Conservation (phyloP, 2,888 invertebrate species). For the Chirona hameri region DNA sequence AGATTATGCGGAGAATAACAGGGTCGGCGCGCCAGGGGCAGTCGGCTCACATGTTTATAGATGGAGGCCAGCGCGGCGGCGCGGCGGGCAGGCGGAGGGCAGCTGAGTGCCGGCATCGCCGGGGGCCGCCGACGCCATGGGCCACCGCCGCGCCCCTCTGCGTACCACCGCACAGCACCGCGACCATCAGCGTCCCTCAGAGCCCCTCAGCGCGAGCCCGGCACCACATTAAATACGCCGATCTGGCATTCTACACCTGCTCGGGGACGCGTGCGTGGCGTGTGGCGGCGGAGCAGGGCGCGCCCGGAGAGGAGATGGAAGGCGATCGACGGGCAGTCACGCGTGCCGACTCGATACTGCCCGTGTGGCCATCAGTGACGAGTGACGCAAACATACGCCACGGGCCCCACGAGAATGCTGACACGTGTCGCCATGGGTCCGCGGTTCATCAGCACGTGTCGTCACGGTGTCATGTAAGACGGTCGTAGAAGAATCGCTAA, state of each 20-base stretch:
- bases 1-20: conserved; percentile 25
- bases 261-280: no score
- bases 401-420: no score
- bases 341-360: not conserved
- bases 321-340: not conserved
- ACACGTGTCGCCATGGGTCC: no score
- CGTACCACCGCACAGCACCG: no score
- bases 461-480: no score
- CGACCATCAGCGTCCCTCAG: no score
- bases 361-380: not conserved
- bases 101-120: not conserved
- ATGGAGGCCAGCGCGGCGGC: not conserved
- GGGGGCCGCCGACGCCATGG: not conserved
- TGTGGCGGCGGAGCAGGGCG: not conserved
- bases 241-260: not conserved
- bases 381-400: no score
- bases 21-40: not conserved
- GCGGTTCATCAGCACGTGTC: no score
- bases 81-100: not conserved
- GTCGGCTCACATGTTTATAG: conserved; percentile 25
- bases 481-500: no score
- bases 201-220: no score
- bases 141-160: not conserved
- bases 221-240: not conserved
- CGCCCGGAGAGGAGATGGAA: not conserved